Evolutionary conservation across 2,888 invertebrate species (phyloP).

Genomic region (Monoplex corrugatus): DNA sequence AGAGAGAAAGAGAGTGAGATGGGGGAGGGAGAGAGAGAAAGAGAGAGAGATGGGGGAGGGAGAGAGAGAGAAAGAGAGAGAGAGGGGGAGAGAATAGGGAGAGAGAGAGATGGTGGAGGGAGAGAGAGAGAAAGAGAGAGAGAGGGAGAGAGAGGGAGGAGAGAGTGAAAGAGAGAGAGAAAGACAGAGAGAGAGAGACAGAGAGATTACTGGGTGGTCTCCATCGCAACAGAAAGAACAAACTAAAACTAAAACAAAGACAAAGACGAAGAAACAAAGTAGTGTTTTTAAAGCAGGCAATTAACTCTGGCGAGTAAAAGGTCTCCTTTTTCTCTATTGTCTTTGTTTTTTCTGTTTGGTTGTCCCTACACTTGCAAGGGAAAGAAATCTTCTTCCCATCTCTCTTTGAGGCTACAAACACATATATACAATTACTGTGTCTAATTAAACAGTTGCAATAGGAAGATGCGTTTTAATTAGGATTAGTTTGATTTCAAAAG

Average conservation of each 20-base stretch:
- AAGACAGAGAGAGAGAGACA: background rate
- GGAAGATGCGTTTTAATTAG: too few species aligned
- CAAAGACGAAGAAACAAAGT: background rate
- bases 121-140: constrained; percentile 43
- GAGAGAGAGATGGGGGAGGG: too few species aligned
- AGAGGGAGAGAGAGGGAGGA: background rate
- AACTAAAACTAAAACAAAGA: background rate
- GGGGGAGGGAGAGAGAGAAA: too few species aligned
- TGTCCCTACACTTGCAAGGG: too few species aligned
- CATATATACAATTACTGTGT: too few species aligned
- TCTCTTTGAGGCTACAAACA: too few species aligned
- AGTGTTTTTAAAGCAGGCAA: background rate
- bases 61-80: constrained; percentile 37
- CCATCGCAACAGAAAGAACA: background rate
- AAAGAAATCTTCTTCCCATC: too few species aligned
- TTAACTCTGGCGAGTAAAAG: too few species aligned
- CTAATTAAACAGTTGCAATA: too few species aligned
- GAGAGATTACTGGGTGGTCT: background rate
- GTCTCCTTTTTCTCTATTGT: too few species aligned
- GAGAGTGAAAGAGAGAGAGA: background rate
- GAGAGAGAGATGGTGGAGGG: constrained; percentile 34
- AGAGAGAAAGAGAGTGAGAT: background rate
- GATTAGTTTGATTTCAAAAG: too few species aligned
- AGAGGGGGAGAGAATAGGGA: constrained; percentile 37
- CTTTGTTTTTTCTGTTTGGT: too few species aligned